phyloP scores from a whole-genome alignment of 2,888 invertebrate species.

The Athrips mouffetella region DNA sequence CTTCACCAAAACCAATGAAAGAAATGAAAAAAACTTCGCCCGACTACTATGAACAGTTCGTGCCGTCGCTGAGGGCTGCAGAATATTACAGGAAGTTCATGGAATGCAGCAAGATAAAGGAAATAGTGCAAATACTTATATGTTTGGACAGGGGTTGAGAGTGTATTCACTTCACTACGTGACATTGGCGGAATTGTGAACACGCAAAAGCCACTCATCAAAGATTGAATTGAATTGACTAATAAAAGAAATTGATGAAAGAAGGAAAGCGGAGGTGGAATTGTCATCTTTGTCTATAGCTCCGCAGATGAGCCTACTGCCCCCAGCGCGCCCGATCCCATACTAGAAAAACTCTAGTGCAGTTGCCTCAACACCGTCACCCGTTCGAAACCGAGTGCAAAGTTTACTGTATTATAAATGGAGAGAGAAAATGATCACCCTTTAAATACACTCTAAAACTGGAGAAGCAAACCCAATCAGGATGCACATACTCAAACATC shows the following conservation, averaged over 20 bases:
- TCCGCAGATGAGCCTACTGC: too few relatives aligned
- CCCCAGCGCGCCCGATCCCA: too few relatives aligned
- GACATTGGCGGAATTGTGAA: too few relatives aligned
- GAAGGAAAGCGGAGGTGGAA: too few relatives aligned
- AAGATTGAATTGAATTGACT: too few relatives aligned
- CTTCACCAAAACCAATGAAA: background rate
- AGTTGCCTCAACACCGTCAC: conserved; percentile 42
- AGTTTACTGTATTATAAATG: too few relatives aligned
- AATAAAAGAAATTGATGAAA: conserved; percentile 45
- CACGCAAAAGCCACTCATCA: too few relatives aligned
- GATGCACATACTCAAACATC: background rate
- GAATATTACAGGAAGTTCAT: conserved; percentile 45
- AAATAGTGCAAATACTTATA: conserved; percentile 33
- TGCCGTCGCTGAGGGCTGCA: conserved; percentile 39
- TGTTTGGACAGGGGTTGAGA: conserved; percentile 43
- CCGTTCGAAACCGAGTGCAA: conserved; percentile 32
- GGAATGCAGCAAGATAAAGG: conserved; percentile 33
- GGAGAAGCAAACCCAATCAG: background rate
- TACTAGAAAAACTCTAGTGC: conserved; percentile 24
- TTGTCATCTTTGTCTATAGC: too few relatives aligned
- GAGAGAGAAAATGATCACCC: too few relatives aligned
- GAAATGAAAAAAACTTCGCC: background rate
- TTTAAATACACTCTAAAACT: too few relatives aligned
- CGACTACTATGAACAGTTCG: conserved; percentile 23
- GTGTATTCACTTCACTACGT: too few relatives aligned